Evolutionary conservation across 2,888 invertebrate genomes (phyloP).

Genomic region (Erebia palarica): DNA sequence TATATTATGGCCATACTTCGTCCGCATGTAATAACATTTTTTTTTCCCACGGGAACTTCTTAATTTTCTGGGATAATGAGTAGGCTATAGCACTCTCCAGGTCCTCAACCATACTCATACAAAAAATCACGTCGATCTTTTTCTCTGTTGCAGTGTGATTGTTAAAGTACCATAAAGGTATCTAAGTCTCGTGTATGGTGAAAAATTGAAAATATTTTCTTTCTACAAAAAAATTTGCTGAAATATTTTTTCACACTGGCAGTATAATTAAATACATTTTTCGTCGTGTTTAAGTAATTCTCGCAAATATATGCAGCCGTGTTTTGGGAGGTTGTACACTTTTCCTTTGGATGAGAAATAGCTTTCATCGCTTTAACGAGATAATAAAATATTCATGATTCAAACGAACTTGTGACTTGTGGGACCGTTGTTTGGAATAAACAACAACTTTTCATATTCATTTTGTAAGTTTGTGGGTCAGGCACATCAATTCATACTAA

Average conservation of each 20-base stretch:
- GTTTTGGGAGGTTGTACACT: constrained; percentile 21
- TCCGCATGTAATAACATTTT: too few species aligned
- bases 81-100: too few species aligned
- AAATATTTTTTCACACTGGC: constrained; percentile 7
- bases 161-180: neutral
- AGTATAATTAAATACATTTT: constrained; percentile 29
- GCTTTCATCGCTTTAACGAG: constrained; percentile 17
- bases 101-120: too few species aligned
- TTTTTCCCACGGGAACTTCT: too few species aligned
- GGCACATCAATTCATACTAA: too few species aligned
- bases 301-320: constrained; percentile 13
- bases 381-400: constrained; percentile 24
- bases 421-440: neutral
- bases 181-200: neutral
- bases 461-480: neutral
- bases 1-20: too few species aligned
- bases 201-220: neutral
- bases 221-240: neutral
- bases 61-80: too few species aligned
- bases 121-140: too few species aligned
- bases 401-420: constrained; percentile 11
- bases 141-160: too few species aligned
- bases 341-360: neutral
- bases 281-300: constrained; percentile 17
- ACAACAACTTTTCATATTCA: constrained; percentile 1